phyloP scores from a whole-genome alignment of 2,797 vertebrate species.

The Oophaga sylvatica region DNA sequence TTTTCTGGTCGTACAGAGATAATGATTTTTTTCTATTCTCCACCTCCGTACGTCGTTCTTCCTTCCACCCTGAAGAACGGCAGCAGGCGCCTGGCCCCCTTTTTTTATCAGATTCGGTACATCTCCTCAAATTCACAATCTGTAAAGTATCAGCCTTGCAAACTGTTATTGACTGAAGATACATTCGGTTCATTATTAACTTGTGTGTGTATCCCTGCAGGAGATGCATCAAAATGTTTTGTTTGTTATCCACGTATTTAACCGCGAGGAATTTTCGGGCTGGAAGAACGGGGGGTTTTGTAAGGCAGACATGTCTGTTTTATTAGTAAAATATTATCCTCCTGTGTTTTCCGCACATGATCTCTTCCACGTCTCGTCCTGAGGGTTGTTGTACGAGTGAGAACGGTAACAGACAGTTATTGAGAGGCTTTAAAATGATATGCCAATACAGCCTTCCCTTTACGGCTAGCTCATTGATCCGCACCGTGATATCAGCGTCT shows the following conservation, averaged over 20 bases:
- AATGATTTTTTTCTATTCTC: conserved; percentile 11
- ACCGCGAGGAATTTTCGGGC: conserved; percentile 68
- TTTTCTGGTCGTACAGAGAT: neutral
- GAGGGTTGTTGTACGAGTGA: conserved; percentile 74
- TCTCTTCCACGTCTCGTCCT: conserved; percentile 75
- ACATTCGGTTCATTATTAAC: conserved; percentile 62
- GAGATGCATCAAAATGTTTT: conserved; percentile 61
- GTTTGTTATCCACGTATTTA: conserved; percentile 57
- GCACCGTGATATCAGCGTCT: conserved; percentile 40
- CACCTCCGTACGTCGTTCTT: neutral
- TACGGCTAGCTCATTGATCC: conserved; percentile 55
- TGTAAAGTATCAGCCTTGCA: conserved; percentile 55
- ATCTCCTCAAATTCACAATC: conserved; percentile 31
- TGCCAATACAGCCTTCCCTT: conserved; percentile 71
- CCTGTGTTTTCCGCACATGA: conserved; percentile 72
- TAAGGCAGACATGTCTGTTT: conserved; percentile 72
- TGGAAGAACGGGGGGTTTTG: conserved; percentile 52
- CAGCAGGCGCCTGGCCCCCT: neutral
- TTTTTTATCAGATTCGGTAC: conserved; percentile 29
- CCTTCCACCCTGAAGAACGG: neutral
- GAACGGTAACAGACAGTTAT: conserved; percentile 76
- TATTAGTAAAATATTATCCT: conserved; percentile 76
- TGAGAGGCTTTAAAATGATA: conserved; percentile 77
- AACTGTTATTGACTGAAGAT: conserved; percentile 58
- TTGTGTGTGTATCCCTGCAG: conserved; percentile 56